Conservation (phyloP, 1,140 invertebrate genomes). For the Adoxophyes honmai region DNA sequence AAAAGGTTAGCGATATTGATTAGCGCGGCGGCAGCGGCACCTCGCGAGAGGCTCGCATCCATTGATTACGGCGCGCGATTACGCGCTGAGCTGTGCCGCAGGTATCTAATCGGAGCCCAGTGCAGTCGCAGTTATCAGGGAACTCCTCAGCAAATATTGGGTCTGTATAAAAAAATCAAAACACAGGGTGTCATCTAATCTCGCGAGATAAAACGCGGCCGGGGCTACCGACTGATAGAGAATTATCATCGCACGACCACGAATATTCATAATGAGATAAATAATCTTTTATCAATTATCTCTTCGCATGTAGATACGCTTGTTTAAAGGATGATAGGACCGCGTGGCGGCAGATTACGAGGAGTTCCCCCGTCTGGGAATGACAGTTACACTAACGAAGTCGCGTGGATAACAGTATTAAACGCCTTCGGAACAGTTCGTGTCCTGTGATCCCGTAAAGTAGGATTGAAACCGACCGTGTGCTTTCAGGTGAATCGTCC, state of each 20-base stretch:
- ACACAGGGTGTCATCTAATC: constrained; percentile 76
- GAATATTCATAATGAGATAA: constrained; percentile 77
- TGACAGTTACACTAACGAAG: constrained; percentile 7
- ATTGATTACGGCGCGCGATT: constrained; percentile 10
- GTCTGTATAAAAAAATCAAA: constrained; percentile 71
- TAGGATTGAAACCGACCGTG: neutral
- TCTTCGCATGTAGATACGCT: constrained; percentile 67
- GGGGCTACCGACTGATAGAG: constrained; percentile 75
- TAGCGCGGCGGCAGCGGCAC: neutral
- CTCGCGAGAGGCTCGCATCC: neutral
- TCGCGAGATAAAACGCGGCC: constrained; percentile 68
- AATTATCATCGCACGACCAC: constrained; percentile 69
- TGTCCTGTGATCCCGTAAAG: neutral
- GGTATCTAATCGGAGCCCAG: constrained; percentile 61
- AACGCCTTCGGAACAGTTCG: neutral
- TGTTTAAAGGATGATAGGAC: constrained; percentile 74
- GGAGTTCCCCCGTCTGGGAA: constrained; percentile 52
- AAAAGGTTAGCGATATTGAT: neutral
- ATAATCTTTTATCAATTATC: constrained; percentile 77
- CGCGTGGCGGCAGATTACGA: constrained; percentile 59
- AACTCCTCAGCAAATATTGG: constrained; percentile 74
- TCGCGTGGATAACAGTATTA: neutral
- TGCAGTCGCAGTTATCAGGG: constrained; percentile 61
- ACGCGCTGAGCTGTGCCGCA: constrained; percentile 19
- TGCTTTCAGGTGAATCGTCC: constrained; percentile 87